A percentile compares a stretch with the other conserved stretches of the same genome.
Conservation (phyloP, 2,888 invertebrate genomes). For the Heliconius sara region DNA sequence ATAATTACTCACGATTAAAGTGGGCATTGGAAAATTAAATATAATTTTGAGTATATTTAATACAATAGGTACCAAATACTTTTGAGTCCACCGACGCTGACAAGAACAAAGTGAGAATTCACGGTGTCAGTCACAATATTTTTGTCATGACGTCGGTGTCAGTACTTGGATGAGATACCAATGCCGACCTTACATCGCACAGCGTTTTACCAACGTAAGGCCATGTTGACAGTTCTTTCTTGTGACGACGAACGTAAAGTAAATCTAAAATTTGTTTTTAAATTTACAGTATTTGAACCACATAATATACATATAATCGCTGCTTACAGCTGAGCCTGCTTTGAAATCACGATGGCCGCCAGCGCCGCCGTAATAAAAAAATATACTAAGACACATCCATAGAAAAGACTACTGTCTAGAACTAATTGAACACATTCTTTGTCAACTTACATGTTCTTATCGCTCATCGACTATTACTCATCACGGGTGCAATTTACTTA, state of each 20-base stretch:
- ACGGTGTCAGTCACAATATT: not conserved
- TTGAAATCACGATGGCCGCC: conserved; percentile 7
- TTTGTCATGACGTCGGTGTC: not conserved
- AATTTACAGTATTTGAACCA: not conserved
- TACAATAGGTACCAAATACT: too few species aligned
- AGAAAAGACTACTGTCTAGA: conserved; percentile 22
- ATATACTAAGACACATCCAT: conserved; percentile 26
- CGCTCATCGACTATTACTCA: not conserved
- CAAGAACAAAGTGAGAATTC: not conserved
- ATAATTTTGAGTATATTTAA: too few species aligned
- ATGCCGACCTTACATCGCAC: not conserved
- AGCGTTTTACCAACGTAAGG: not conserved
- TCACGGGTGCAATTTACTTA: not conserved
- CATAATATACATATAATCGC: not conserved
- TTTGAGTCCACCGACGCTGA: not conserved
- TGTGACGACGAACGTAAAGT: not conserved
- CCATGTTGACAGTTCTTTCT: conserved; percentile 5
- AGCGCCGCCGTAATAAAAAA: conserved; percentile 26
- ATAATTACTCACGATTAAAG: not conserved
- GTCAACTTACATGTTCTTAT: not conserved
- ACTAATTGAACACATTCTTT: conserved; percentile 39
- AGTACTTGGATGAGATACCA: not conserved
- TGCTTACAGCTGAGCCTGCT: conserved; percentile 9
- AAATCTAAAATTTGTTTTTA: not conserved
- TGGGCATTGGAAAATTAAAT: not conserved